phyloP scores from a whole-genome alignment of 2,113 vertebrate species.

The Circaetus gallicus region DNA sequence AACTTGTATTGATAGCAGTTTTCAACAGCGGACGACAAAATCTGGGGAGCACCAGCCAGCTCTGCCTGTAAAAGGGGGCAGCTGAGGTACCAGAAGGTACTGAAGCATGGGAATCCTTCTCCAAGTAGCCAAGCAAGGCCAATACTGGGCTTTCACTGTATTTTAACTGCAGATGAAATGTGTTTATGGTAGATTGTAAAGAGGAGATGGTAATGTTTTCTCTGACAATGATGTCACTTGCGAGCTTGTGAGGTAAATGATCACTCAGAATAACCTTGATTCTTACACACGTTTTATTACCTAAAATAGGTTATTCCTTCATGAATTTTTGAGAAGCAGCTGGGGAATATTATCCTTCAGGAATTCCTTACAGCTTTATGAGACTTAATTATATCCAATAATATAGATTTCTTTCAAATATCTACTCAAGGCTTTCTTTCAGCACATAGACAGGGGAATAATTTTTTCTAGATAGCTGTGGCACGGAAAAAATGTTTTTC shows the following conservation, averaged over 20 bases:
- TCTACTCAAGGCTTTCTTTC: not conserved
- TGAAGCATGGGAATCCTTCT: not conserved
- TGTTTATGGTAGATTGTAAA: not conserved
- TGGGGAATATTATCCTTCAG: constrained; percentile 3
- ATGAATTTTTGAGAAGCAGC: constrained; percentile 26
- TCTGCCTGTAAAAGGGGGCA: not conserved
- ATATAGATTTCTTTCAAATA: not conserved
- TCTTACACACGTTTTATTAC: not conserved
- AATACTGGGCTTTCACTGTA: not conserved
- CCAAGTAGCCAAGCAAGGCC: not conserved
- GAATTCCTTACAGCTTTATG: constrained; percentile 42
- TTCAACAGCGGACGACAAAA: not conserved
- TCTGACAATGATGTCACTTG: not conserved
- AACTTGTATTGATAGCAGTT: not conserved
- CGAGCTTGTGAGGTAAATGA: not conserved
- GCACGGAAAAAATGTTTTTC: not conserved
- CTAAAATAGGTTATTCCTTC: not conserved
- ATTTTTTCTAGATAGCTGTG: not conserved
- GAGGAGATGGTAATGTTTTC: not conserved
- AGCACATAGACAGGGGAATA: not conserved
- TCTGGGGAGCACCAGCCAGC: not conserved
- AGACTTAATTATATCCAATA: constrained; percentile 43
- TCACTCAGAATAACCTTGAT: not conserved
- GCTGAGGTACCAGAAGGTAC: not conserved
- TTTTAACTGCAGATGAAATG: not conserved